A percentile compares a stretch with the other conserved stretches of the same genome.
These are phyloP conservation scores for Antechinus flavipes DNA, from an alignment of 2,113 vertebrate genomes.

Conservation along the genomic window DNA sequence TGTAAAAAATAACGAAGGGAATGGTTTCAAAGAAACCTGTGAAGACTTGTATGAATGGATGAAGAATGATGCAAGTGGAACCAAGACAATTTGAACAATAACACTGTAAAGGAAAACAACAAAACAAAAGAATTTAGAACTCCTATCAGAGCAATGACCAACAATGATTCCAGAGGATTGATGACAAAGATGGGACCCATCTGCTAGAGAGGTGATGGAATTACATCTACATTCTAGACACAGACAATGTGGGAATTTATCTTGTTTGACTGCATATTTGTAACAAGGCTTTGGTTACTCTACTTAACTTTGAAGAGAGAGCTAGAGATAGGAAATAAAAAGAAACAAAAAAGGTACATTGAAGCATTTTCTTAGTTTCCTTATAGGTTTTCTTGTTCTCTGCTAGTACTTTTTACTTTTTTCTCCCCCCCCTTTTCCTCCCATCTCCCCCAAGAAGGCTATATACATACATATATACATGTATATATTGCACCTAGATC, in stretches of 20 bases:
- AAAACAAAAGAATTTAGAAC: neutral
- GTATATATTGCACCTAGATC: too few relatives aligned
- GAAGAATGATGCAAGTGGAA: neutral
- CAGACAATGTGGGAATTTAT: neutral
- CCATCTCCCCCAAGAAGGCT: too few relatives aligned
- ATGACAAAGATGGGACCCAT: neutral
- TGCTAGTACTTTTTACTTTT: too few relatives aligned
- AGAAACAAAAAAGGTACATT: neutral
- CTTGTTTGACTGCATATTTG: neutral
- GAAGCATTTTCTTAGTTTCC: neutral
- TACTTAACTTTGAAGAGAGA: neutral
- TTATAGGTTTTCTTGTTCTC: too few relatives aligned
- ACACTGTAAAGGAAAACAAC: neutral
- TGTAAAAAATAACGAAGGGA: neutral
- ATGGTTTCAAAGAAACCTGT: neutral
- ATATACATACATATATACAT: too few relatives aligned
- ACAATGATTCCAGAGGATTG: neutral
- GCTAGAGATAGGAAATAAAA: neutral
- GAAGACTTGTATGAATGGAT: neutral
- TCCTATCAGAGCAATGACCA: neutral
- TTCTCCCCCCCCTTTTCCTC: too few relatives aligned
- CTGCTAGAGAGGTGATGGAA: neutral
- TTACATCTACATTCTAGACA: neutral
- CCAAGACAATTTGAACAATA: neutral
- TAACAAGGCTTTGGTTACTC: neutral